Conservation (phyloP, 2,888 invertebrate species). For the Marasmarcha lunaedactyla region DNA sequence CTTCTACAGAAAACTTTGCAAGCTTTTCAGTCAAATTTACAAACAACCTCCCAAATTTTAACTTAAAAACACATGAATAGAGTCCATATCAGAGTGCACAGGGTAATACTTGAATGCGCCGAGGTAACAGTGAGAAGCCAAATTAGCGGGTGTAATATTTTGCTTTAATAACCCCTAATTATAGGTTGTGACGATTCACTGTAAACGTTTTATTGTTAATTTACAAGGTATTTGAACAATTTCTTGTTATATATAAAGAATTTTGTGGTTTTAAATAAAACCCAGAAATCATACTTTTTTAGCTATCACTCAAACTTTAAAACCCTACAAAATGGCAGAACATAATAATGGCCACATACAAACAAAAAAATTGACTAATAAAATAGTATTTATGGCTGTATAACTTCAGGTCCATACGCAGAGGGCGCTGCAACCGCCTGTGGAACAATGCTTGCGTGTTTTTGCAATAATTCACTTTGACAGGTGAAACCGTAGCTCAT, state of each 20-base stretch:
- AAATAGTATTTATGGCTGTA: too few relatives aligned
- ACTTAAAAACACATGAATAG: neutral
- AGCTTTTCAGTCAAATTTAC: neutral
- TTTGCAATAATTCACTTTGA: neutral
- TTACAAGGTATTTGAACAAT: too few relatives aligned
- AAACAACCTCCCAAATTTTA: neutral
- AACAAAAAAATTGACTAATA: too few relatives aligned
- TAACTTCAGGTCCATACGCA: too few relatives aligned
- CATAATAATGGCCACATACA: too few relatives aligned
- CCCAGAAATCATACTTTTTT: too few relatives aligned
- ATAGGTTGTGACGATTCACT: neutral
- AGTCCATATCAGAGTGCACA: neutral
- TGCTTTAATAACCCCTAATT: neutral
- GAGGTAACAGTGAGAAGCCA: neutral
- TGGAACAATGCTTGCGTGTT: neutral
- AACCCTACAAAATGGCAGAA: too few relatives aligned
- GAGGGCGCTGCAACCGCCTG: too few relatives aligned
- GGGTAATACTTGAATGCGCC: neutral
- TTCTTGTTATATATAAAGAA: too few relatives aligned
- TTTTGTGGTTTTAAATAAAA: too few relatives aligned
- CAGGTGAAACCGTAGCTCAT: neutral
- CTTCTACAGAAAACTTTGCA: constrained; percentile 12
- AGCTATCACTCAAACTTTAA: too few relatives aligned
- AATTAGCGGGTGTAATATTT: neutral
- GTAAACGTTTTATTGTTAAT: too few relatives aligned